These are phyloP conservation scores for Trilocha varians DNA, from an alignment of 2,888 invertebrate genomes.

Conservation along the genomic window DNA sequence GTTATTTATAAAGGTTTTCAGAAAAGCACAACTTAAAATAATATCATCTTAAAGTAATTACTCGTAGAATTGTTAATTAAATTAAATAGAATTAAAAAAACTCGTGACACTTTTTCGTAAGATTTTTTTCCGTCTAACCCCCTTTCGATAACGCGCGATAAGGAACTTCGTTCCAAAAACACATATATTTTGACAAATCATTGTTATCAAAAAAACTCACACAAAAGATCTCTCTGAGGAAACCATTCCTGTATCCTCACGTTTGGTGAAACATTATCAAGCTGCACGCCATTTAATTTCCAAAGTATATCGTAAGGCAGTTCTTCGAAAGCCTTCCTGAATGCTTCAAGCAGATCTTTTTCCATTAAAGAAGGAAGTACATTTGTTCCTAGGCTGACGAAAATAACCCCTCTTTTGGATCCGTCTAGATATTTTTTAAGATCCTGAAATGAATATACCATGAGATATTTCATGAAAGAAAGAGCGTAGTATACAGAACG, in stretches of 20 bases:
- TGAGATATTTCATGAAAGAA: too few relatives aligned
- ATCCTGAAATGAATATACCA: constrained; percentile 3
- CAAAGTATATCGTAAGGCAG: constrained; percentile 16
- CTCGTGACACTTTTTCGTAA: too few relatives aligned
- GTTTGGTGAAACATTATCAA: constrained; percentile 13
- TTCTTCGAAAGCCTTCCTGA: constrained; percentile 6
- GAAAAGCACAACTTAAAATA: not conserved
- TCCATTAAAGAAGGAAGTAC: constrained; percentile 10
- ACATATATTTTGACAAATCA: constrained; percentile 1
- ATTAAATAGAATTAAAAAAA: not conserved
- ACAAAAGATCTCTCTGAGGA: constrained; percentile 15
- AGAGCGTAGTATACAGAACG: too few relatives aligned
- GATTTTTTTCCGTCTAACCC: too few relatives aligned
- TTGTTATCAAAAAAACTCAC: constrained; percentile 7
- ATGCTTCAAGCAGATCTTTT: constrained; percentile 6
- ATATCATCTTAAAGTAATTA: not conserved
- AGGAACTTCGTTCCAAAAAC: too few relatives aligned
- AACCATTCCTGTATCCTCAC: constrained; percentile 15
- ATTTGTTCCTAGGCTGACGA: constrained; percentile 14
- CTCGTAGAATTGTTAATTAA: not conserved
- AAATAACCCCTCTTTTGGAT: constrained; percentile 12
- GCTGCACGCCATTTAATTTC: constrained; percentile 12
- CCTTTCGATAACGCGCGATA: too few relatives aligned
- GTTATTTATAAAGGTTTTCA: not conserved
- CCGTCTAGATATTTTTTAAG: constrained; percentile 6